Conservation (phyloP, 2,113 vertebrate species). For the Xyliphius kryptos region DNA sequence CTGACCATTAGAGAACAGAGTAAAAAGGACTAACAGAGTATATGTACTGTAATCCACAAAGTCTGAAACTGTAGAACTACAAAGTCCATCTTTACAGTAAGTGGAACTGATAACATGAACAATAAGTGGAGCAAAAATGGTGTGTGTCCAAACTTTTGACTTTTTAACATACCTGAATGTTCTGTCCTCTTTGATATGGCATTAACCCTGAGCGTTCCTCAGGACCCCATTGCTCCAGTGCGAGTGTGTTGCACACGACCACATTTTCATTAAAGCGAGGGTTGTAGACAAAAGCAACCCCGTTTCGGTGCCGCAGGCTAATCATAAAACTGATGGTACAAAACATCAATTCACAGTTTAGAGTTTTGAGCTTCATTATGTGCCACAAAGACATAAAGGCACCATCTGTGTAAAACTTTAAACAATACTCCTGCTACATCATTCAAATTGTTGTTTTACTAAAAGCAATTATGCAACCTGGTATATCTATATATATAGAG, state of each 20-base stretch:
- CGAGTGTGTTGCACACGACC: slow-evolving; percentile 47
- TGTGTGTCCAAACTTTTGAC: no score
- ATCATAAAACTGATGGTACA: slow-evolving; percentile 45
- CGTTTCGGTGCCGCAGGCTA: slow-evolving; percentile 48
- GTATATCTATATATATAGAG: no score
- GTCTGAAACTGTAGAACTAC: no score
- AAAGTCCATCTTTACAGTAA: no score
- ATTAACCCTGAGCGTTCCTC: slow-evolving; percentile 48
- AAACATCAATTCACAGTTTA: neutral
- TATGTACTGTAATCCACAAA: no score
- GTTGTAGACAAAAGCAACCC: slow-evolving; percentile 56
- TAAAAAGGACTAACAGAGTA: no score
- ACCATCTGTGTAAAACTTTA: no score
- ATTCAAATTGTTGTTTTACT: no score
- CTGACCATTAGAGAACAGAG: neutral
- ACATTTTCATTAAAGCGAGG: slow-evolving; percentile 49
- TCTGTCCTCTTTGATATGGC: slow-evolving; percentile 42
- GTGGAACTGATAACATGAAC: no score
- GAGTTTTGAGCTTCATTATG: neutral
- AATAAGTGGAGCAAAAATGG: no score
- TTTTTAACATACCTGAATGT: neutral
- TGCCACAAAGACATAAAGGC: neutral
- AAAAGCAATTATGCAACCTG: no score
- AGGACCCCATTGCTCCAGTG: slow-evolving; percentile 35
- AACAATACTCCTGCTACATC: no score